Conservation (phyloP, 23 tunicate genomes). For the Oikopleura vanhoeffeni region DNA sequence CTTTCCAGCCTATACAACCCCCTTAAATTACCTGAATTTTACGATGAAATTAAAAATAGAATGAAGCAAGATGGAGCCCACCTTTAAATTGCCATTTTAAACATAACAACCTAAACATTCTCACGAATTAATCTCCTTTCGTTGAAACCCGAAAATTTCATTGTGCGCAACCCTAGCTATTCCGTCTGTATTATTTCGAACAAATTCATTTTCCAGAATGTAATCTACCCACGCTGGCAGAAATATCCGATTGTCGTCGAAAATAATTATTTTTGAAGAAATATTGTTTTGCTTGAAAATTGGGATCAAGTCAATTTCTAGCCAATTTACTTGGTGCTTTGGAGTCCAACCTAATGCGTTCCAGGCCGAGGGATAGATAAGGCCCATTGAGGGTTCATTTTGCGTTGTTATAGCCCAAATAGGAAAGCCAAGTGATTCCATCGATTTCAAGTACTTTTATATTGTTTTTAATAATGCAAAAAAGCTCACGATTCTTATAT, state of each 20-base stretch:
- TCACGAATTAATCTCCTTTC: too few relatives aligned
- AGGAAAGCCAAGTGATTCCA: conserved; percentile 35
- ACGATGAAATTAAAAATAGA: too few relatives aligned
- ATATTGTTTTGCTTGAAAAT: conserved; percentile 12
- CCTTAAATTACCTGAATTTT: too few relatives aligned
- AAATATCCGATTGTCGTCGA: conserved; percentile 74
- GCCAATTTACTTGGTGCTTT: conserved; percentile 42
- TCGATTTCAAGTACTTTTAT: conserved; percentile 40
- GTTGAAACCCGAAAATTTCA: too few relatives aligned
- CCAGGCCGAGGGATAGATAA: conserved; percentile 38
- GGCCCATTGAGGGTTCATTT: conserved; percentile 95
- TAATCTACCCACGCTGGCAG: conserved; percentile 36
- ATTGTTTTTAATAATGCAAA: too few relatives aligned
- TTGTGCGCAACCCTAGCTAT: too few relatives aligned
- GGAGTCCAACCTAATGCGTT: conserved; percentile 75
- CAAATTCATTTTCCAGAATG: conserved; percentile 35
- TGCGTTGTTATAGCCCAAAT: conserved; percentile 88
- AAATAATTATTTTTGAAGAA: conserved; percentile 37
- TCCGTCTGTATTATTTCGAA: conserved; percentile 52
- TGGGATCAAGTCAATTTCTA: conserved; percentile 64
- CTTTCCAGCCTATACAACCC: too few relatives aligned
- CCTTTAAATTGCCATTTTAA: too few relatives aligned
- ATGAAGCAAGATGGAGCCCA: too few relatives aligned
- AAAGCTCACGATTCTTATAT: too few relatives aligned
- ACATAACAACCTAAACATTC: too few relatives aligned